phyloP scores from a whole-genome alignment of 2,888 invertebrate species.

The Tortricodes alternella region DNA sequence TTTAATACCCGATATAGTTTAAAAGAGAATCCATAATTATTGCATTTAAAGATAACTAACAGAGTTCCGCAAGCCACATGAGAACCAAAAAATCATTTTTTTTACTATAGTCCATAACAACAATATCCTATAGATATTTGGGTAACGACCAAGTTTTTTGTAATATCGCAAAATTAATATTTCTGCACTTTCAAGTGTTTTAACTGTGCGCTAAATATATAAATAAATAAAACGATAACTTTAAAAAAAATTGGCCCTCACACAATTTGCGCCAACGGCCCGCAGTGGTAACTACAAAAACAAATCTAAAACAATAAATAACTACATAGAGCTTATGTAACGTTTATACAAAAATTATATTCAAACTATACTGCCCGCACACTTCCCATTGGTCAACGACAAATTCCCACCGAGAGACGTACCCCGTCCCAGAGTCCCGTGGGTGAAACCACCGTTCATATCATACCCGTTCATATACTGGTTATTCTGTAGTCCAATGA shows the following conservation, averaged over 20 bases:
- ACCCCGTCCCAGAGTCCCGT: slow-evolving; percentile 59
- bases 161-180: too few relatives aligned
- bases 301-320: slow-evolving; percentile 6
- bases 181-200: too few relatives aligned
- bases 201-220: too few relatives aligned
- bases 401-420: slow-evolving; percentile 58
- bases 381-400: slow-evolving; percentile 72
- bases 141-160: background rate
- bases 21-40: background rate
- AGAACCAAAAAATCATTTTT: background rate
- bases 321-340: slow-evolving; percentile 5
- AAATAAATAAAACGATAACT: too few relatives aligned
- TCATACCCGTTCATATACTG: slow-evolving; percentile 74
- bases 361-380: slow-evolving; percentile 71
- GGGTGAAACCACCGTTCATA: slow-evolving; percentile 52
- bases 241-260: too few relatives aligned
- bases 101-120: background rate
- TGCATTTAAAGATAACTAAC: background rate
- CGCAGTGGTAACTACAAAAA: slow-evolving; percentile 14
- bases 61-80: background rate
- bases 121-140: background rate
- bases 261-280: too few relatives aligned
- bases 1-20: too few relatives aligned
- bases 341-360: slow-evolving; percentile 4
- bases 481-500: slow-evolving; percentile 74